Evolutionary conservation across 2,888 invertebrate genomes (phyloP).

Genomic region (Sylvicola fuscatus): DNA sequence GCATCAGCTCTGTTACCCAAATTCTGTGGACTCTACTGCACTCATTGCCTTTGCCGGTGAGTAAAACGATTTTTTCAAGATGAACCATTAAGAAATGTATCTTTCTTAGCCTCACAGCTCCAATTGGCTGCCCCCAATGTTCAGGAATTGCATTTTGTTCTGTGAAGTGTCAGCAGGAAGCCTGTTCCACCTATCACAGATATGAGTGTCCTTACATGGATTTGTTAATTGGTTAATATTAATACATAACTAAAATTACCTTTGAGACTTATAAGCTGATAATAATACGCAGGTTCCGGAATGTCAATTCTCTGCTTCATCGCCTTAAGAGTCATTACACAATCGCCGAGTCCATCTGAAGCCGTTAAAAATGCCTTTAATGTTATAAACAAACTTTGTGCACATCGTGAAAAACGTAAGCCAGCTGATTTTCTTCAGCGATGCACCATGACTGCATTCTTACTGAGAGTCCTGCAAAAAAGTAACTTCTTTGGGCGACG

Average conservation of each 20-base stretch:
- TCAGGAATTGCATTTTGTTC: slow-evolving; percentile 60
- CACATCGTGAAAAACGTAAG: slow-evolving; percentile 36
- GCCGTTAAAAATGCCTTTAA: slow-evolving; percentile 22
- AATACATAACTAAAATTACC: neutral
- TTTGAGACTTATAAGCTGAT: too few species aligned
- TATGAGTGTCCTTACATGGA: slow-evolving; percentile 57
- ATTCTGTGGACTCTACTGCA: slow-evolving; percentile 58
- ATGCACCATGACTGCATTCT: slow-evolving; percentile 54
- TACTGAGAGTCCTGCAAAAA: slow-evolving; percentile 47
- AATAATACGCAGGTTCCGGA: slow-evolving; percentile 49
- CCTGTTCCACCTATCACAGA: slow-evolving; percentile 43
- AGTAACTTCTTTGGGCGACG: slow-evolving; percentile 37
- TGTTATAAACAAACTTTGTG: slow-evolving; percentile 42
- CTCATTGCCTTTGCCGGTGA: slow-evolving; percentile 58
- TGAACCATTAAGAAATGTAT: slow-evolving; percentile 2
- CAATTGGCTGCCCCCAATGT: slow-evolving; percentile 51
- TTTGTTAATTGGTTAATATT: slow-evolving; percentile 40
- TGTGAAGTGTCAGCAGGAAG: slow-evolving; percentile 38
- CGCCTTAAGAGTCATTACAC: slow-evolving; percentile 57
- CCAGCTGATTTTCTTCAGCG: slow-evolving; percentile 52
- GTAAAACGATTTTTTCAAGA: slow-evolving; percentile 1
- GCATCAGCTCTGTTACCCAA: slow-evolving; percentile 52
- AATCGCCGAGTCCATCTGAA: slow-evolving; percentile 28
- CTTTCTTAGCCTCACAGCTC: slow-evolving; percentile 27
- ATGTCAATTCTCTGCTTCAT: slow-evolving; percentile 63